Percentiles rank a stretch among this genome's conserved stretches.
Conservation (phyloP, 1,140 invertebrate genomes). For the Rhopalosiphum maidis region DNA sequence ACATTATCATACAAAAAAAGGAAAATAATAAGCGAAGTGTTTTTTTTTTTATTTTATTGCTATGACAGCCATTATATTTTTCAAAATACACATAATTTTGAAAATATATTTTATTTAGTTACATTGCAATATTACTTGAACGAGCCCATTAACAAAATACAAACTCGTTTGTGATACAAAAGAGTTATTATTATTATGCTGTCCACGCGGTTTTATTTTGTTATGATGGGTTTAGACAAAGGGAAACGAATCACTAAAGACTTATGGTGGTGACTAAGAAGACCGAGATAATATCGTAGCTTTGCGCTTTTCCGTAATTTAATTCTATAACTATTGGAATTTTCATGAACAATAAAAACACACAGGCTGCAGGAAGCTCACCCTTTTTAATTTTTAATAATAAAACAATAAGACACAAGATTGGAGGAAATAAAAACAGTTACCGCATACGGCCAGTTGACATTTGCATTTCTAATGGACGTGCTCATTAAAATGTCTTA, state of each 20-base stretch:
- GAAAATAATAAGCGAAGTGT: not conserved
- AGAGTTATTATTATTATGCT: not conserved
- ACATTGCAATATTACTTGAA: not conserved
- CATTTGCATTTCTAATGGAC: constrained; percentile 41
- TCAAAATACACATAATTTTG: not conserved
- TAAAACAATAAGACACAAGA: constrained; percentile 1
- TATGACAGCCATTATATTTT: not conserved
- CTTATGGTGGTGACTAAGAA: not conserved
- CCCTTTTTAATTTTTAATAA: constrained; percentile 27
- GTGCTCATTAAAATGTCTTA: constrained; percentile 22
- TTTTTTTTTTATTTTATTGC: not conserved
- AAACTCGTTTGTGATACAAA: constrained; percentile 19
- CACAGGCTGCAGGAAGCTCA: not conserved
- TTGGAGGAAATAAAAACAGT: not conserved
- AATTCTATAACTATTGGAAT: not conserved
- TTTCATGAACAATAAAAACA: not conserved
- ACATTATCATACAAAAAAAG: not conserved
- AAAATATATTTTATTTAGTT: constrained; percentile 28
- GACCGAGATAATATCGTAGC: not conserved
- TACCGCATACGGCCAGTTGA: constrained; percentile 13
- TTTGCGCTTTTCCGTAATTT: not conserved
- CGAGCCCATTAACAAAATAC: not conserved
- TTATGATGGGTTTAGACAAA: not conserved
- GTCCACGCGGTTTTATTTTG: not conserved
- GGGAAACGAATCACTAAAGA: not conserved